A percentile compares a stretch with the other conserved stretches of the same genome.
These are phyloP conservation scores for Onchidella celtica DNA, from an alignment of 2,888 invertebrate genomes.

Conservation along the genomic window DNA sequence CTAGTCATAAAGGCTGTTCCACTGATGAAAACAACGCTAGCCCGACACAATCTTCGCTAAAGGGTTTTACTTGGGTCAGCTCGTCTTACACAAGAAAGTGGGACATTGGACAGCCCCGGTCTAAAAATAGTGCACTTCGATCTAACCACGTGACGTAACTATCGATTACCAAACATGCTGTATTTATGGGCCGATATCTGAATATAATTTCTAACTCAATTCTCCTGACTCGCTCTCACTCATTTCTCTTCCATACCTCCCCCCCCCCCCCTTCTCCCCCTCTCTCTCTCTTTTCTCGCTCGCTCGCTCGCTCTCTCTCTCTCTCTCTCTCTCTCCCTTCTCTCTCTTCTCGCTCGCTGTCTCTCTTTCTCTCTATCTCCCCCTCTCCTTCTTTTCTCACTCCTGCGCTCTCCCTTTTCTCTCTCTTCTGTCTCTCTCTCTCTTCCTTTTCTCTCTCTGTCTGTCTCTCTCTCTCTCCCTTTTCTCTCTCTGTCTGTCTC, in stretches of 20 bases:
- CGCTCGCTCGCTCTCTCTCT: slow-evolving; percentile 16
- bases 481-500: neutral
- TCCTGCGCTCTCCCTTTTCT: neutral
- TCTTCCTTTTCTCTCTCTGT: slow-evolving; percentile 7
- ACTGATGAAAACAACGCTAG: too few species aligned
- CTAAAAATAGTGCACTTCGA: too few species aligned
- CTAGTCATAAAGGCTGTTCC: too few species aligned
- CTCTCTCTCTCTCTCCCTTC: slow-evolving; percentile 14
- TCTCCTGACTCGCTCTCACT: neutral
- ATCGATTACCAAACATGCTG: too few species aligned
- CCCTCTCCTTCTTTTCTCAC: slow-evolving; percentile 7
- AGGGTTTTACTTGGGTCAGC: too few species aligned
- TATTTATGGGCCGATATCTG: too few species aligned
- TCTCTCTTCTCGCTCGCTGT: neutral
- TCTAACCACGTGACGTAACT: too few species aligned
- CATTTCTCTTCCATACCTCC: neutral
- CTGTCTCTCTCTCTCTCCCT: neutral
- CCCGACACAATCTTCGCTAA: too few species aligned
- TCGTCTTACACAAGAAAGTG: too few species aligned
- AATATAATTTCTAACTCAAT: neutral
- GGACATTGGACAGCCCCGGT: too few species aligned
- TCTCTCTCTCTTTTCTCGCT: neutral
- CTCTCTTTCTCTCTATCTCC: slow-evolving; percentile 21
- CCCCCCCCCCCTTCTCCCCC: neutral
- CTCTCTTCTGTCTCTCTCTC: neutral